These are phyloP conservation scores for Xestia c-nigrum DNA, from an alignment of 2,888 invertebrate species.

Conservation along the genomic window DNA sequence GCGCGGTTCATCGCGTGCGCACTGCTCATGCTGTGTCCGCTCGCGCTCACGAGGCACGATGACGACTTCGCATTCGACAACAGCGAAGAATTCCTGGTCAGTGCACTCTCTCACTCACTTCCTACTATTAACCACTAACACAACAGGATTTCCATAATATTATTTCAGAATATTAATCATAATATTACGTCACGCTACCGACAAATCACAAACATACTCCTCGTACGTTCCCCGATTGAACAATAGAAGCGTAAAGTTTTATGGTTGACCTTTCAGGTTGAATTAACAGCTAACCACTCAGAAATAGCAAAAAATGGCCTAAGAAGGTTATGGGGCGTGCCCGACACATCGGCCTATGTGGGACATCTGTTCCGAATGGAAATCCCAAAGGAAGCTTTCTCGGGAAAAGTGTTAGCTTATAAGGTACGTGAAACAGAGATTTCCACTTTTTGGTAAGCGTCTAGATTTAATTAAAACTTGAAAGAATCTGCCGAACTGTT, in stretches of 20 bases:
- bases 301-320: slow-evolving; percentile 89
- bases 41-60: slow-evolving; percentile 86
- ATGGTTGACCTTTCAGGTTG: slow-evolving; percentile 78
- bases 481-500: not conserved
- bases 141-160: slow-evolving; percentile 59
- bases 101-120: slow-evolving; percentile 52
- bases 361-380: slow-evolving; percentile 94
- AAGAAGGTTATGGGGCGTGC: slow-evolving; percentile 90
- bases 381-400: slow-evolving; percentile 93
- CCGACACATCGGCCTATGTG: slow-evolving; percentile 92
- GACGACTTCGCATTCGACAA: slow-evolving; percentile 89
- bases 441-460: slow-evolving; percentile 7
- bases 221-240: slow-evolving; percentile 25
- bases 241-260: slow-evolving; percentile 58
- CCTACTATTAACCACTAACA: slow-evolving; percentile 38
- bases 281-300: slow-evolving; percentile 86
- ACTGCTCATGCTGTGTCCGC: slow-evolving; percentile 83
- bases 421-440: slow-evolving; percentile 89
- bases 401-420: slow-evolving; percentile 92
- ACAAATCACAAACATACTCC: slow-evolving; percentile 32
- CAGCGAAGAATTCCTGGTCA: slow-evolving; percentile 87
- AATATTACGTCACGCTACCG: slow-evolving; percentile 56
- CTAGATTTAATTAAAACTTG: slow-evolving; percentile 22
- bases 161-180: slow-evolving; percentile 63
- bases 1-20: slow-evolving; percentile 81